Percentiles rank a stretch among this genome's conserved stretches.
Conservation (phyloP, 2,888 invertebrate genomes). For the Pyrochroa serraticornis region DNA sequence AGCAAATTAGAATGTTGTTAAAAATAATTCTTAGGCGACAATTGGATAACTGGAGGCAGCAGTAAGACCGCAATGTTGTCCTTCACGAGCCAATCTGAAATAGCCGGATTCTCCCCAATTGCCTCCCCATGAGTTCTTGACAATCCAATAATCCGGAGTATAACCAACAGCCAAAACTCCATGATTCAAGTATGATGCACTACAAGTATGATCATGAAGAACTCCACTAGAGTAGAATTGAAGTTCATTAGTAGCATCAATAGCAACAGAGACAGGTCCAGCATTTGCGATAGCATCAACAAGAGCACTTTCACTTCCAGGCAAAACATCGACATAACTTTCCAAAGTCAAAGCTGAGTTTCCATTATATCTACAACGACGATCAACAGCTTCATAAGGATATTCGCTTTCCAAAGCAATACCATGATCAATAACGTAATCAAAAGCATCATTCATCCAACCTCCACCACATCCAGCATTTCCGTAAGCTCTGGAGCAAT, state of each 20-base stretch:
- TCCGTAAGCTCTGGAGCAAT: slow-evolving; percentile 59
- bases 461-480: slow-evolving; percentile 63
- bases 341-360: slow-evolving; percentile 45
- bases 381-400: slow-evolving; percentile 57
- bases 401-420: slow-evolving; percentile 63
- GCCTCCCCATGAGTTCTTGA: slow-evolving; percentile 70
- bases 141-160: slow-evolving; percentile 70
- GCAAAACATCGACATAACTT: slow-evolving; percentile 73
- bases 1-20: too few species aligned
- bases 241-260: slow-evolving; percentile 83
- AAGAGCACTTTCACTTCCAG: slow-evolving; percentile 73
- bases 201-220: slow-evolving; percentile 77
- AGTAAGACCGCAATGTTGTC: slow-evolving; percentile 6
- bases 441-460: slow-evolving; percentile 58
- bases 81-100: background rate
- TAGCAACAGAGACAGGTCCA: slow-evolving; percentile 88
- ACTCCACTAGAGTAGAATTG: slow-evolving; percentile 81
- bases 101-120: slow-evolving; percentile 46
- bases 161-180: slow-evolving; percentile 83
- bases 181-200: slow-evolving; percentile 71
- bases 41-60: slow-evolving; percentile 1
- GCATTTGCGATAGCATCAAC: slow-evolving; percentile 76
- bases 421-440: slow-evolving; percentile 60
- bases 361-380: slow-evolving; percentile 42
- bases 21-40: background rate